Percentiles rank a stretch among this genome's conserved stretches.
phyloP scores from a whole-genome alignment of 1,140 invertebrate species.

The Drosophila sp. region DNA sequence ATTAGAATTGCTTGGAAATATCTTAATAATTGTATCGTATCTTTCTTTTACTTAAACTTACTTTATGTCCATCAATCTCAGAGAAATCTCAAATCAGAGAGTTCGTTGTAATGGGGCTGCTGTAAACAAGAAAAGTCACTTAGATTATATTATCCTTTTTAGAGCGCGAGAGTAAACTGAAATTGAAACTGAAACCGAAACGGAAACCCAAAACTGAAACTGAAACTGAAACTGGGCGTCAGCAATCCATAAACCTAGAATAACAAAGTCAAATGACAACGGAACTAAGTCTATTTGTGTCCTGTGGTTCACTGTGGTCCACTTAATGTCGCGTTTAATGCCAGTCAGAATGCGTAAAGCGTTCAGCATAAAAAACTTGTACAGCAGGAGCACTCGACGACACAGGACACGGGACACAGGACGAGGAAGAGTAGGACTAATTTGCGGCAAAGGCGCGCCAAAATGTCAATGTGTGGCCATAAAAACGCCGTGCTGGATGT shows the following conservation, averaged over 20 bases:
- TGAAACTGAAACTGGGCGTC: conserved; percentile 19
- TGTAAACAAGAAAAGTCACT: conserved; percentile 63
- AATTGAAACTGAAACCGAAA: conserved; percentile 9
- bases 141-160: conserved; percentile 69
- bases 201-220: too few species aligned
- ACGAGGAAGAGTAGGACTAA: conserved; percentile 44
- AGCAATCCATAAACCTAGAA: conserved; percentile 40
- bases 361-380: conserved; percentile 70
- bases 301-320: conserved; percentile 29
- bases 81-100: too few species aligned
- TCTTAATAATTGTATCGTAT: too few species aligned
- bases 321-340: conserved; percentile 70
- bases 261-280: conserved; percentile 47
- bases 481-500: conserved; percentile 49
- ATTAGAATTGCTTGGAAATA: too few species aligned
- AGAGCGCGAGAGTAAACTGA: conserved; percentile 12
- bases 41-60: too few species aligned
- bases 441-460: conserved; percentile 64
- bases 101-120: neutral
- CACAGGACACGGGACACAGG: conserved; percentile 13
- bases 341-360: conserved; percentile 62
- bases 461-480: conserved; percentile 71
- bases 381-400: conserved; percentile 34
- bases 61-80: too few species aligned
- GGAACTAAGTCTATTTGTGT: conserved; percentile 29